phyloP scores from a whole-genome alignment of 1,140 invertebrate genomes.

The Globodera rostochiensis region DNA sequence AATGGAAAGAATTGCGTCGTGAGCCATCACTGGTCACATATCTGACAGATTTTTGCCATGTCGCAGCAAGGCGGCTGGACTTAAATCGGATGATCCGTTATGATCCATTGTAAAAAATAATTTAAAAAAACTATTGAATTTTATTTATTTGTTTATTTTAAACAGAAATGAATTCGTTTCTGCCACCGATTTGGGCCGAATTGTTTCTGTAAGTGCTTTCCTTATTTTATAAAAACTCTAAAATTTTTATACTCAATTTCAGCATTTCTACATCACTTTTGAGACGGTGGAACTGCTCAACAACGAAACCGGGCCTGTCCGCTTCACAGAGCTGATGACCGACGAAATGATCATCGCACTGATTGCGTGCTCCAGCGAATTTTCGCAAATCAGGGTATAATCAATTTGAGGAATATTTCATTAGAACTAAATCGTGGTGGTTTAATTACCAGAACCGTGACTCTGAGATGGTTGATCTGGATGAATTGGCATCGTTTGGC shows the following conservation, averaged over 20 bases:
- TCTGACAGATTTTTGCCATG: constrained; percentile 77
- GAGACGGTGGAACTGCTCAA: constrained; percentile 90
- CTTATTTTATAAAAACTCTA: background rate
- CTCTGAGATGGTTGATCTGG: constrained; percentile 88
- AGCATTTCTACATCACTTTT: constrained; percentile 93
- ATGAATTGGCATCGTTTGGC: constrained; percentile 74
- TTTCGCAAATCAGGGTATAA: constrained; percentile 87
- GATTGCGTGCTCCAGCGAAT: constrained; percentile 88
- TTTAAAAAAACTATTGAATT: background rate
- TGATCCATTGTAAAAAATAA: constrained; percentile 24
- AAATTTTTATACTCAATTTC: background rate
- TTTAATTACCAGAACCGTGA: constrained; percentile 76
- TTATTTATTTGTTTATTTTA: constrained; percentile 68
- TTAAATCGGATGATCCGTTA: constrained; percentile 83
- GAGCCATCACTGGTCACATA: constrained; percentile 78
- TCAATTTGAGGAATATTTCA: background rate
- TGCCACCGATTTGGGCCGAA: constrained; percentile 84
- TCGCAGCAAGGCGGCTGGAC: constrained; percentile 82
- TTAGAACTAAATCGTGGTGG: constrained; percentile 15
- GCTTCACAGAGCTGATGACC: constrained; percentile 78
- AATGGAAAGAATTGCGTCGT: constrained; percentile 73
- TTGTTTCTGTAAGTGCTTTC: constrained; percentile 74
- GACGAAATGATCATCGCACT: constrained; percentile 84
- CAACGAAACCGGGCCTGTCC: constrained; percentile 67
- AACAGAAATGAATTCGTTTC: constrained; percentile 68